Evolutionary conservation across 1,140 invertebrate genomes (phyloP).

Genomic region (Amyelois transitella): DNA sequence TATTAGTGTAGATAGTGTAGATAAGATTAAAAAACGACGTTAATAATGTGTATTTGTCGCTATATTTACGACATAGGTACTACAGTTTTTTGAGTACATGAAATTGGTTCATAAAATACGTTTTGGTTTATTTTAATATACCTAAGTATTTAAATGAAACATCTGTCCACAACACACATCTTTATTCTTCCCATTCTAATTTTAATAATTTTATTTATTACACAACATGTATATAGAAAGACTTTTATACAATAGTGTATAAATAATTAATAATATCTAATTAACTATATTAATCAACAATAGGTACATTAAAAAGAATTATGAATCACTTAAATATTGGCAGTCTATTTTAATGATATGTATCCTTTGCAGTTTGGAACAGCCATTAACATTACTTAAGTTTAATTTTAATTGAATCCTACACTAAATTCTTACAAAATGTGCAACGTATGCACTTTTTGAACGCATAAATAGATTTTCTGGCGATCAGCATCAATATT

Average conservation of each 20-base stretch:
- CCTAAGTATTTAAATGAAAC: conserved; percentile 9
- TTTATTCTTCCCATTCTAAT: conserved; percentile 55
- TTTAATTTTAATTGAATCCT: conserved; percentile 7
- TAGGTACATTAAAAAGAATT: conserved; percentile 71
- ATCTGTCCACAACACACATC: conserved; percentile 61
- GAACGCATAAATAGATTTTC: not conserved
- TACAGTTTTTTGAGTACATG: too few species aligned
- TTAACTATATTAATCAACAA: conserved; percentile 67
- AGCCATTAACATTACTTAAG: conserved; percentile 48
- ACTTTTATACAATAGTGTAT: conserved; percentile 74
- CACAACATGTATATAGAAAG: conserved; percentile 74
- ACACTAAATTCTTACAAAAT: conserved; percentile 12
- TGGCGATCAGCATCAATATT: not conserved
- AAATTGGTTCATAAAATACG: too few species aligned
- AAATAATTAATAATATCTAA: conserved; percentile 63
- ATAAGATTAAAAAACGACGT: too few species aligned
- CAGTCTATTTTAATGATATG: conserved; percentile 74
- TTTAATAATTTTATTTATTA: conserved; percentile 66
- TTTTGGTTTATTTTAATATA: not conserved
- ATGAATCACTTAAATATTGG: conserved; percentile 66
- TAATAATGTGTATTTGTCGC: too few species aligned
- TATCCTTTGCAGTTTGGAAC: conserved; percentile 71
- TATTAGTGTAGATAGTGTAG: too few species aligned
- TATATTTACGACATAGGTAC: too few species aligned
- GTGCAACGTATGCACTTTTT: conserved; percentile 12